Evolutionary conservation across 2,797 vertebrate species (phyloP).

Genomic region (Psittacula derbiana): DNA sequence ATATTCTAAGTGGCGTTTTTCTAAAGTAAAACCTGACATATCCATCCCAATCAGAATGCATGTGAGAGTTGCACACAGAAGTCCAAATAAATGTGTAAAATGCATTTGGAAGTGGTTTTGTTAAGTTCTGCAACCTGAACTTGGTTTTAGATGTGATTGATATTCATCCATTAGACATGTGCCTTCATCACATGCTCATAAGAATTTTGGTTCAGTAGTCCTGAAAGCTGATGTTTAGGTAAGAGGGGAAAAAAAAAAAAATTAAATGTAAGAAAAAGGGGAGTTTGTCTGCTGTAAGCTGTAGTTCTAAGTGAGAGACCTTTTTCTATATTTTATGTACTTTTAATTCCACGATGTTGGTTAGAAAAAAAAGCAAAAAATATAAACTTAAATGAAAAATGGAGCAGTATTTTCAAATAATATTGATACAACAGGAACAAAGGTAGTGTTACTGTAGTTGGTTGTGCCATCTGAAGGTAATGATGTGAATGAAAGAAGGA

Average conservation of each 20-base stretch:
- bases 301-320: not conserved
- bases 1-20: not conserved
- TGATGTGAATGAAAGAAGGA: not conserved
- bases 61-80: not conserved
- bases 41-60: not conserved
- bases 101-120: not conserved
- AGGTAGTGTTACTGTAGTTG: not conserved
- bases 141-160: not conserved
- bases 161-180: not conserved
- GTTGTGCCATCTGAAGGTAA: not conserved
- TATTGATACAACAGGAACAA: not conserved
- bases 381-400: not conserved
- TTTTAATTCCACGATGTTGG: not conserved
- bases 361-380: not conserved
- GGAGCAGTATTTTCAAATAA: not conserved
- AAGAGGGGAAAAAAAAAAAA: not conserved
- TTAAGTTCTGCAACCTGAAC: not conserved
- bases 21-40: not conserved
- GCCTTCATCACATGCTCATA: accelerated
- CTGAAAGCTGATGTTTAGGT: not conserved
- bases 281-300: not conserved
- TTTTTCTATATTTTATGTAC: not conserved
- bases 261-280: not conserved
- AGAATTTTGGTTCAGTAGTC: not conserved
- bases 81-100: not conserved